Conservation (phyloP, 2,797 vertebrate genomes). For the Dallia pectoralis region DNA sequence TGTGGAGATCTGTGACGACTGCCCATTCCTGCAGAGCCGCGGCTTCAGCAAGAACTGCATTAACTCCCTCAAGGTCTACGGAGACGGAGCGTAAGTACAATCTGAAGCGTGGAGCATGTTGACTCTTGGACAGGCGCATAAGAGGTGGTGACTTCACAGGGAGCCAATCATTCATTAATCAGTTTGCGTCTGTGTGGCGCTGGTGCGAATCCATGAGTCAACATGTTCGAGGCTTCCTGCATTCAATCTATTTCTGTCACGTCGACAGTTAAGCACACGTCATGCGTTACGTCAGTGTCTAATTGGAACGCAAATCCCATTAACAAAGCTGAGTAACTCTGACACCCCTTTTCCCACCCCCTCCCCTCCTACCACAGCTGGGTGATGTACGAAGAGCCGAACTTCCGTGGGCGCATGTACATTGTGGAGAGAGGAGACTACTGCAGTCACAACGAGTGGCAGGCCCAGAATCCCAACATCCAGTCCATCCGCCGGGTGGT, state of each 20-base stretch:
- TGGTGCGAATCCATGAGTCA: too few relatives aligned
- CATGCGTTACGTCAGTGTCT: not conserved
- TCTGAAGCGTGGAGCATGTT: not conserved
- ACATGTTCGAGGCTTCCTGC: too few relatives aligned
- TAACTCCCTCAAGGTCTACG: constrained; percentile 86
- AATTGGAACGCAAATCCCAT: not conserved
- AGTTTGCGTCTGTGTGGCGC: too few relatives aligned
- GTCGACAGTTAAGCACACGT: not conserved
- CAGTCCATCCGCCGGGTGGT: constrained; percentile 87
- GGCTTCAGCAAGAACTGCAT: constrained; percentile 85
- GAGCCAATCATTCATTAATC: too few relatives aligned
- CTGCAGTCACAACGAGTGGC: constrained; percentile 82
- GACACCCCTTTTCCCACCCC: not conserved
- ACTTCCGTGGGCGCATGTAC: constrained; percentile 89
- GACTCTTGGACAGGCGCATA: constrained; percentile 2
- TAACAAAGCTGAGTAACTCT: not conserved
- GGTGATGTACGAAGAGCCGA: constrained; percentile 93
- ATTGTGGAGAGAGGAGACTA: constrained; percentile 87
- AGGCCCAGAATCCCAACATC: constrained; percentile 82
- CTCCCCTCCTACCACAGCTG: constrained; percentile 69
- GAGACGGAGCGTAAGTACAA: constrained; percentile 84
- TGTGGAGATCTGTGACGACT: constrained; percentile 85
- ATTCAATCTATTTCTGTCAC: not conserved
- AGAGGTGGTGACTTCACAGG: not conserved
- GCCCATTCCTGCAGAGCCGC: constrained; percentile 85